Base-by-base conservation (phyloP, 2,797 vertebrate genomes). In the Thaleichthys pacificus region DNA sequence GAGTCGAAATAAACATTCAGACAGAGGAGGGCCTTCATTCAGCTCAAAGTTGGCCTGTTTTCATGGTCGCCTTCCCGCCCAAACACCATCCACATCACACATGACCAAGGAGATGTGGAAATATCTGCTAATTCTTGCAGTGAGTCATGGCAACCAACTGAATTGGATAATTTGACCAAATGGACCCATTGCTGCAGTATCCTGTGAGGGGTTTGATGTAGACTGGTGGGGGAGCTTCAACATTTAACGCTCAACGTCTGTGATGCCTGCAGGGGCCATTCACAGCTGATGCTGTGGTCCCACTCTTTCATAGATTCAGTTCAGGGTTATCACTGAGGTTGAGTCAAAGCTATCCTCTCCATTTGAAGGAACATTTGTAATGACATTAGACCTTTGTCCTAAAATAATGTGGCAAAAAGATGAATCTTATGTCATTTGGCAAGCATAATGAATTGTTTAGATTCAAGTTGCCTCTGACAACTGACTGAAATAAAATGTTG, bases 61-160 rank as follows among this genome's bases (percentile, higher is more conserved):
- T 70, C 77, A 56, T 64, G 47, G 67, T 19, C 70, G 61, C 77
- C 70, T 60, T 76, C 70, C 62, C 6, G 71, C 42, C 66, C 80
- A 85, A 84, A 81, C 79, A 5, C 30, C 70, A 67, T 73, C 82
- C 77, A 79, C 81, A 85, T 69, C 30, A 65, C 73, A 57, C 66
- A 77, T 76, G 83, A 84, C 79, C 69, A n/a, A 19, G 67, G 49
- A 73, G 32, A 87, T 83, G 84, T 90, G 90, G 90, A 91, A 90
- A 88, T 76, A 85, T 90, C 85, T 89, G 82, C 82, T 58, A 66
- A 66, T 71, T 47, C 69, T 80, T 68, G 24, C 35, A 58, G 69
- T 86, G 87, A 89, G 79, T 91, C 85, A 90, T 75, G 72, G 74
- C 66, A 65, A 38, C 83, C 68, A 72, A 75, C 74, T 70, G 75